Base-by-base conservation (phyloP, 2,797 vertebrate species). In the Iguana delicatissima region DNA sequence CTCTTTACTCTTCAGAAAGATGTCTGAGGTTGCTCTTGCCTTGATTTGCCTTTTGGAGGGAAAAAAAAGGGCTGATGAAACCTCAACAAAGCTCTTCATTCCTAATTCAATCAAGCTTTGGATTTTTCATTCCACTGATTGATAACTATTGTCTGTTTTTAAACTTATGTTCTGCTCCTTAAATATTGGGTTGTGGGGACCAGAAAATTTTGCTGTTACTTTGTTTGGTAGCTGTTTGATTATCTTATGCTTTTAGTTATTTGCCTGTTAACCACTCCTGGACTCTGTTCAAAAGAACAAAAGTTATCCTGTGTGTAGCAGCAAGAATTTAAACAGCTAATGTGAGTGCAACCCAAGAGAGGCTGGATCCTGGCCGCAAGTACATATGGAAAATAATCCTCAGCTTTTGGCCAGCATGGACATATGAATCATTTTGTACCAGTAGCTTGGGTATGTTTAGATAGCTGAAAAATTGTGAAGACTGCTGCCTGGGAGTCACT, bases 381-480 rank as follows among this genome's bases (percentile, higher is more conserved):
- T 5, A 29, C n/a, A 38, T 24, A 64, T 57, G 14, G 62, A 89
- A 85, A 79, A 55, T 57, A 79, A 85, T 38, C 4, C 62, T 38
- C 50, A 55, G n/a, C 9, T 67, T 4, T 76, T 59, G 29, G 16
- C 69, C 67, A 35, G 26, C 35, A 59, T 83, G 67, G 35, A 59
- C 55, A 55, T 83, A 74, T 77, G 82, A 85, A 57, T 85, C 59
- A 84, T 89, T 20, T 77, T 57, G 57, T 62, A 77, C 80, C 73
- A 72, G 76, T 24, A 55, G 50, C 46, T 26, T 32, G 3, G 62
- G 50, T 16, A 55, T 14, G 2, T 57, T 80, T 32, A 46, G 35
- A 72, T 80, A 38, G n/a, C 20, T 76, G 55, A n/a, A 77, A 87
- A 77, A 84, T 76, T 62, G 64, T 4, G 35, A 22, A 84, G 42